Evolutionary conservation across 2,888 invertebrate genomes (phyloP), one percentile per base, ranked within the genome.

Genomic region (Liposcelis brunnea): DNA sequence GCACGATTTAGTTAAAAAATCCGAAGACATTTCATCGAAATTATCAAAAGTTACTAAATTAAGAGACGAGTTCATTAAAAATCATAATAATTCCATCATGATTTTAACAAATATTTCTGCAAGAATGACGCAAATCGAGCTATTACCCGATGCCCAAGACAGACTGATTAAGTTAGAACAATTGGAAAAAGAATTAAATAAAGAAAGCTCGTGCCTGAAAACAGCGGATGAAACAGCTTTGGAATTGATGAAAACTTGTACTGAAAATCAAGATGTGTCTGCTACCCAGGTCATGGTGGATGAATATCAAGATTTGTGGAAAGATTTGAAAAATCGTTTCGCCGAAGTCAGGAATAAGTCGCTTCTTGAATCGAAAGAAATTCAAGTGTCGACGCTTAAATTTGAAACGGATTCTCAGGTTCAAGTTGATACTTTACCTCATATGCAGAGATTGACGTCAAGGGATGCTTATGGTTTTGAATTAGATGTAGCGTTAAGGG

Each of bases 381-480:
- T 73, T 1, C 72, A 84, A 65, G 81, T 82, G 8, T 77, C 84
- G 50, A 82, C 83, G 0, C 64, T 80, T 6, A 76, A 70, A 59
- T 78, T 80, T 61, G 84, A 83, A 56, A 75, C 75, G 12, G 84
- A 87, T 55, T 74, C 75, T 1, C 75, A 79, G 1, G 77, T 83
- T 4, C 87, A 89, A 67, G 87, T 87, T 1, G 77, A 86, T 57
- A 89, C 87, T 0, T 61, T 87, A 34, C 72, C 73, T 4, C 40
- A 40, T 19, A 6, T 18, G 40, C 40, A 40, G 10, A 50, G 50
- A 5, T 44, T 78, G 65, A 84, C 84, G 35, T 78, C 84, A 3
- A 80, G 81, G 59, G 86, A 87, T 57, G 86, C 85, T 1, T 89
- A 86, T 57, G 64, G 77, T 45, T 76, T 74, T 53, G 86, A 89